Evolutionary conservation across 2,888 invertebrate genomes (phyloP).

Genomic region (Drosophila percnosoma): DNA sequence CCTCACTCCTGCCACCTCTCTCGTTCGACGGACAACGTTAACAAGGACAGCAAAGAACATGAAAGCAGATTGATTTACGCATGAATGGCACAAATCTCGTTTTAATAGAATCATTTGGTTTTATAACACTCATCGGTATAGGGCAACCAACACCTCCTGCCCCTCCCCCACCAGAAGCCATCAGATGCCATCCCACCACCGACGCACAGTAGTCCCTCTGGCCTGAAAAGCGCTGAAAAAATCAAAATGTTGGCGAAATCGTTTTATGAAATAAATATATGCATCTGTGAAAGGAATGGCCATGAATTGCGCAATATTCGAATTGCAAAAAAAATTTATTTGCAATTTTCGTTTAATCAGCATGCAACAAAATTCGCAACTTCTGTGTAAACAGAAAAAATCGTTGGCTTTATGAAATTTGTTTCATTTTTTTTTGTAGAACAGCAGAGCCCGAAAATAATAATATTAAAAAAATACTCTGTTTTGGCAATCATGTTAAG

Average conservation of each 20-base stretch:
- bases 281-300: neutral
- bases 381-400: neutral
- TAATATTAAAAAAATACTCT: neutral
- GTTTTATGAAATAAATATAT: neutral
- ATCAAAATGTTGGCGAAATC: neutral
- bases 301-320: neutral
- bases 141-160: neutral
- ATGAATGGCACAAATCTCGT: conserved; percentile 76
- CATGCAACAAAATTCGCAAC: neutral
- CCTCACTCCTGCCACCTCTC: neutral
- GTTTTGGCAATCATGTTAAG: neutral
- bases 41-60: conserved; percentile 48
- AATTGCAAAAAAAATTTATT: neutral
- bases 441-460: neutral
- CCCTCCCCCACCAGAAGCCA: neutral
- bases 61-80: conserved; percentile 76
- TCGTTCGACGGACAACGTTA: conserved; percentile 28
- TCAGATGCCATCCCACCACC: neutral
- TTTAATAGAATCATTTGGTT: conserved; percentile 80
- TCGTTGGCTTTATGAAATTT: neutral
- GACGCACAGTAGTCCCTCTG: neutral
- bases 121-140: conserved; percentile 57
- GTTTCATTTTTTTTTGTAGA: neutral
- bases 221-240: neutral
- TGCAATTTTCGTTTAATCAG: neutral